Evolutionary conservation across 2,888 invertebrate genomes (phyloP), one percentile per base, ranked within the genome.

Genomic region (Brenthis daphne): DNA sequence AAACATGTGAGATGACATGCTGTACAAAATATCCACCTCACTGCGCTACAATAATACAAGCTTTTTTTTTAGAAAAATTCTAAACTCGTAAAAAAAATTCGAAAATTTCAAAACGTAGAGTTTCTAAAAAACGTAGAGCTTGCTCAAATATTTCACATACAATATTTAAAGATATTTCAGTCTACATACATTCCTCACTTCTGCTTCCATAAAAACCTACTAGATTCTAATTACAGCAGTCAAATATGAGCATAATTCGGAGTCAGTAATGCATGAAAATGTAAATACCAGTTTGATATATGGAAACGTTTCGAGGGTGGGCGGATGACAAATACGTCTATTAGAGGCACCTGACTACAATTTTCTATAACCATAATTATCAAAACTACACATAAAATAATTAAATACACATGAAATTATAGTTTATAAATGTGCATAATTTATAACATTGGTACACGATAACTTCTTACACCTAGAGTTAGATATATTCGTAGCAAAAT

Each of bases 321-420:
- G 80, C 82, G 83, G 80, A 86, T 89, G 87, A 89, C 86, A 89
- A 88, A 90, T 89, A 86, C 75, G 84, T 85, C 81, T 85, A 87
- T 90, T 87, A 89, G 85, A 81, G 78, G 82, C 89, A 90, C 88
- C 87, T 89, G 89, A 82, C 80, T 73, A 75, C 81, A 78, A 81
- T 84, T 84, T 84, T 82, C 85, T 84, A 81, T 83, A 82, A 80
- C 73, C 73, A 69, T 64, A 72, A 74, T 76, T 73, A 71, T 71
- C 67, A 69, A 64, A 61, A 65, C 70, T 57, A 51, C 64, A 54
- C 47, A 47, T 48, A 55, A 54, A 29, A 33, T 33, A 33, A 60
- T 54, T 60, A 58, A 58, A 43, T 66, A 33, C 8, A 12, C 13
- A 48, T 64, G 12, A 0, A 8, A 6, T 43, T 20, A 20, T 57